Evolutionary conservation across 1,140 invertebrate genomes (phyloP).

Genomic region (Limonius californicus): DNA sequence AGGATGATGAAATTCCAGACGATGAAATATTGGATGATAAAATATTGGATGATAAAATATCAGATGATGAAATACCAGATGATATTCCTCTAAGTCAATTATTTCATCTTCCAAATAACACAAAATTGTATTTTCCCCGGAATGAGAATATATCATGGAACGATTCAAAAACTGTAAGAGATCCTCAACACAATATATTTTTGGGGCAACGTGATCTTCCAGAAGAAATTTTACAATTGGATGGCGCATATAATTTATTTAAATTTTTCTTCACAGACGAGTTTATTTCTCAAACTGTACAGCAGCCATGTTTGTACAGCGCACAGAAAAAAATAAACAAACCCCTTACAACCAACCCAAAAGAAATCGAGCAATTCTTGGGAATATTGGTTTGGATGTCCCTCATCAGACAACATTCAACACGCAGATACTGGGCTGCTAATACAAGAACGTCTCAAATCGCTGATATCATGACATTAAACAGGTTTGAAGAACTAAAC

Average conservation of each 20-base stretch:
- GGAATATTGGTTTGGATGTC: conserved; percentile 33
- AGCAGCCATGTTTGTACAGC: neutral
- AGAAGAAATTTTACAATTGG: neutral
- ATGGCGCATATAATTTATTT: neutral
- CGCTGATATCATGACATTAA: conserved; percentile 30
- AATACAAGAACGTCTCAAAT: conserved; percentile 28
- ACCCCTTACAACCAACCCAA: neutral
- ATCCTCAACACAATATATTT: neutral
- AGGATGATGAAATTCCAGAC: no score
- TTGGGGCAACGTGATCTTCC: neutral
- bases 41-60: no score
- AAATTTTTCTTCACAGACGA: neutral
- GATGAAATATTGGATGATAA: no score
- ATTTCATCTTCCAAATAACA: no score
- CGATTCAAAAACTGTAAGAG: no score
- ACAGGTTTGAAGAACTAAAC: conserved; percentile 36
- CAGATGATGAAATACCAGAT: no score
- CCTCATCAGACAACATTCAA: conserved; percentile 29
- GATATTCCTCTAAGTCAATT: no score
- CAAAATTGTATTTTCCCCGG: no score
- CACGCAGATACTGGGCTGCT: conserved; percentile 32
- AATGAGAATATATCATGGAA: no score
- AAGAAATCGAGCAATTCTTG: neutral
- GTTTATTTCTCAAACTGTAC: neutral
- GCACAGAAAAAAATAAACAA: neutral